phyloP scores from a whole-genome alignment of 2,888 invertebrate species.

The Mesorhabditis belari region DNA sequence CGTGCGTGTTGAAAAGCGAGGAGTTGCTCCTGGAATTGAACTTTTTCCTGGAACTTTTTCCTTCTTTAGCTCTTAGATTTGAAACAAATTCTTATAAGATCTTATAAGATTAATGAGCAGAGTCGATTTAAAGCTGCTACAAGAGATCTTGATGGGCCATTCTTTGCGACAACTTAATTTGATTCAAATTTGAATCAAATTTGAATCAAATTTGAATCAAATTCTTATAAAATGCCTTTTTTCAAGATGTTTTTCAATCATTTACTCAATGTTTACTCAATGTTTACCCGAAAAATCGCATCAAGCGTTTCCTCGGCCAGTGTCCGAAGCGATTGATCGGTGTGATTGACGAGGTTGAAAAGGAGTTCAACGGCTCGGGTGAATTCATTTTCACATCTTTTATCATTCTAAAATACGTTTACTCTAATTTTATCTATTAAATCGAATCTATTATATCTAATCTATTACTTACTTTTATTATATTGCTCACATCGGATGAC shows the following conservation, averaged over 20 bases:
- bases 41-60: too few species aligned
- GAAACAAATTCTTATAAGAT: too few species aligned
- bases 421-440: background rate
- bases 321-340: background rate
- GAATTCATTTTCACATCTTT: background rate
- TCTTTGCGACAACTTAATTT: too few species aligned
- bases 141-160: background rate
- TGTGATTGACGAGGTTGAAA: background rate
- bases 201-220: too few species aligned
- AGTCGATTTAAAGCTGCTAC: background rate
- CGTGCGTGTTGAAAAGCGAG: background rate
- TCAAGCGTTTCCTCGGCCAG: background rate
- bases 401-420: background rate
- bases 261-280: too few species aligned
- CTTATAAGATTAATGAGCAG: background rate
- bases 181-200: too few species aligned
- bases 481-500: background rate
- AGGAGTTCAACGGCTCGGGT: background rate
- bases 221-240: too few species aligned
- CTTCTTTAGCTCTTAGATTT: too few species aligned
- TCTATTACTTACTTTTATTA: background rate
- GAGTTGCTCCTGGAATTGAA: background rate
- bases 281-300: background rate
- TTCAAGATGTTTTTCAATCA: background rate
- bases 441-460: background rate